Base-by-base conservation (phyloP, 2,797 vertebrate genomes). In the Ctenopoma kingsleyae region DNA sequence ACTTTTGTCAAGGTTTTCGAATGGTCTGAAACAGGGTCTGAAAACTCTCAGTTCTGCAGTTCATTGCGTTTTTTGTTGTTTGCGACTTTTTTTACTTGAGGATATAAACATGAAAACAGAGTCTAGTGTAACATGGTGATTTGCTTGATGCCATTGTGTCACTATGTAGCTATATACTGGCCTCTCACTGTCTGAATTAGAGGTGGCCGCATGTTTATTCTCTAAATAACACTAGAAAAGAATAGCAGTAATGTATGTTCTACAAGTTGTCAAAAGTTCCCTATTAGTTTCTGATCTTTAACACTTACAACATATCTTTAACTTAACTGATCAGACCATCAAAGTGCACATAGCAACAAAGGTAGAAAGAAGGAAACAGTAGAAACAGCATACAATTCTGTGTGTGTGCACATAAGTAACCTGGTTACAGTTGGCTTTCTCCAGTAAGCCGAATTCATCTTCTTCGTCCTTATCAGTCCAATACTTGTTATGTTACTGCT, bases 21-120 rank as follows among this genome's bases (percentile, higher is more conserved):
- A 13, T 20, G 30, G 15, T 65, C 46, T 25, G 23, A 25, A 7
- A 58, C 22, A 27, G 19, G 10, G 41, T 59, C 62, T 79, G 15
- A 49, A 78, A 70, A 20, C 6, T 67, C 19, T 36, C 25, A 25
- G 41, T 23, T 60, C 47, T 11, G 15, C 13, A 15, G 58, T 44
- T 35, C 61, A 86, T 8, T 2, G 46, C 72, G 2, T 52, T 67
- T 59, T 75, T 67, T 56, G 41, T 36, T 57, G n/a, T 74, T 91
- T 89, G 84, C 84, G 90, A 93, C 94, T 92, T 93, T 92, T 94
- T 91, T 93, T 67, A 93, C 95, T 94, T 32, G 88, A 92, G 94
- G 94, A 94, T 82, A 91, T 81, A 87, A 92, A 92, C 90, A 90
- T 90, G 93, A 80, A 85, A 89, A 83, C 85, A 80, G 80, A 85